These are phyloP conservation scores for Tricholauxania praeusta DNA, from an alignment of 2,888 invertebrate genomes.

Conservation along the genomic window DNA sequence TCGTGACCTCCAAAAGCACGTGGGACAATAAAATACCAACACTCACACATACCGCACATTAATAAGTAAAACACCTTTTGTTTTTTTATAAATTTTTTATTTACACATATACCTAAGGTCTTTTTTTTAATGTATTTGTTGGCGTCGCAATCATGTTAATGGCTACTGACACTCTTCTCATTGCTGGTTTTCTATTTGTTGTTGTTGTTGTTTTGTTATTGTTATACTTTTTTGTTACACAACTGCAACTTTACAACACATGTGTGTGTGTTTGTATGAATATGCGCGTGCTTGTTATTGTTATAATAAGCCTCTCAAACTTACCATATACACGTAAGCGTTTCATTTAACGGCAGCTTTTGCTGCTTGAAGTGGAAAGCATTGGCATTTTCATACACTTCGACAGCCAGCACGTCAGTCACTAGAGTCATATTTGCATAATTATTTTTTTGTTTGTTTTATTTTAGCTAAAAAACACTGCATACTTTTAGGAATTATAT, in stretches of 20 bases:
- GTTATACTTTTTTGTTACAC: too few relatives aligned
- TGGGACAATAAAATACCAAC: constrained; percentile 11
- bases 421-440: too few relatives aligned
- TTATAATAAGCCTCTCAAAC: not conserved
- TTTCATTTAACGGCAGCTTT: not conserved
- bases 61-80: not conserved
- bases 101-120: not conserved
- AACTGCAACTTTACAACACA: too few relatives aligned
- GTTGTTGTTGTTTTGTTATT: not conserved
- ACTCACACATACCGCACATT: constrained; percentile 20
- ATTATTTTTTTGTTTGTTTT: too few relatives aligned
- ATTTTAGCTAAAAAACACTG: too few relatives aligned
- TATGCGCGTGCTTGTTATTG: not conserved
- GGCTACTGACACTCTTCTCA: constrained; percentile 24
- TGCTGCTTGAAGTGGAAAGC: too few relatives aligned
- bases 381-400: too few relatives aligned
- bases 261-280: not conserved
- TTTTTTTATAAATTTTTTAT: not conserved
- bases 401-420: too few relatives aligned
- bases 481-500: too few relatives aligned
- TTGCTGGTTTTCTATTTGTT: not conserved
- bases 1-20: constrained; percentile 23
- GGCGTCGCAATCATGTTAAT: constrained; percentile 28
- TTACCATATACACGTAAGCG: not conserved
- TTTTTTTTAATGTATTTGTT: not conserved